phyloP scores from a whole-genome alignment of 2,797 vertebrate species.

The Malacoraja senta region DNA sequence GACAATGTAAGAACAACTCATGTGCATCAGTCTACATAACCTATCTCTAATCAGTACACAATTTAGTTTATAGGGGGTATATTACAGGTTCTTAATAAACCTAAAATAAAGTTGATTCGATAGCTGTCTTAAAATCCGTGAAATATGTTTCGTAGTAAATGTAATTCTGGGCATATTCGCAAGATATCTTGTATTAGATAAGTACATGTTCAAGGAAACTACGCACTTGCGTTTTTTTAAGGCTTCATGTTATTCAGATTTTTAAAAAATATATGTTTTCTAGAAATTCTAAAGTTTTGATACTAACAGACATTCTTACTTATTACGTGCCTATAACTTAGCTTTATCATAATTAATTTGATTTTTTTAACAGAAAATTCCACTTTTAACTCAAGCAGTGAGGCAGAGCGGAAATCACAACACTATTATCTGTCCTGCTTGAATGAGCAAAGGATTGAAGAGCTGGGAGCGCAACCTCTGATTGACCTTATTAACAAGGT shows the following conservation, averaged over 20 bases:
- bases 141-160: neutral
- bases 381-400: constrained; percentile 90
- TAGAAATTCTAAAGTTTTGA: neutral
- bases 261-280: neutral
- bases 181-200: neutral
- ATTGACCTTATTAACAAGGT: constrained; percentile 85
- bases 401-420: constrained; percentile 87
- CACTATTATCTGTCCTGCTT: constrained; percentile 90
- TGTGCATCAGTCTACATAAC: too few relatives aligned
- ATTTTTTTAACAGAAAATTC: constrained; percentile 66
- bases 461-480: constrained; percentile 82
- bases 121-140: neutral
- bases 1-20: too few relatives aligned
- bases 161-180: neutral
- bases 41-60: too few relatives aligned
- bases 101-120: neutral
- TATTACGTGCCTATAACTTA: neutral
- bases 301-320: neutral
- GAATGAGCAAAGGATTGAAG: constrained; percentile 80
- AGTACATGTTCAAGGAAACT: neutral
- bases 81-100: too few relatives aligned
- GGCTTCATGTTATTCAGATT: neutral
- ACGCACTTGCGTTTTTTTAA: neutral
- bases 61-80: neutral
- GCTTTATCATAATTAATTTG: neutral